Evolutionary conservation across 1,140 invertebrate species (phyloP).

Genomic region (Aphelenchoides fujianensis): DNA sequence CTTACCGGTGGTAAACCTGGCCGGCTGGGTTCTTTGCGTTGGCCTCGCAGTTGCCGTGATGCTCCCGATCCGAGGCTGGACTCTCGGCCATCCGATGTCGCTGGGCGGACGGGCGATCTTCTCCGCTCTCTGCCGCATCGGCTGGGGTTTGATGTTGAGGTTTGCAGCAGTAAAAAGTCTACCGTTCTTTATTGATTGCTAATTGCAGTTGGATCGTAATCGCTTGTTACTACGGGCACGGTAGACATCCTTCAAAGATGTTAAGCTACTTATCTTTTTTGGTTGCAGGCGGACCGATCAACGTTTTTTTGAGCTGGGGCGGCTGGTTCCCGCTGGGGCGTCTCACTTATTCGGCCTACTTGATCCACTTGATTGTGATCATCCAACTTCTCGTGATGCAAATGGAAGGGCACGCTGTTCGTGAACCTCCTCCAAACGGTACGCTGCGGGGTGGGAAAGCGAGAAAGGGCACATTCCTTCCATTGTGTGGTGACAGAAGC

Average conservation of each 20-base stretch:
- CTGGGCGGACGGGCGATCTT: conserved; percentile 29
- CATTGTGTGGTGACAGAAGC: no score
- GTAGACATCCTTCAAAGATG: no score
- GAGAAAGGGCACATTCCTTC: no score
- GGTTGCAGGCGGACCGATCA: conserved; percentile 31
- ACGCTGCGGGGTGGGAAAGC: no score
- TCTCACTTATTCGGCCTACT: conserved; percentile 25
- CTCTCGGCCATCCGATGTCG: conserved; percentile 22
- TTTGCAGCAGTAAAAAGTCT: not conserved
- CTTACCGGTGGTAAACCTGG: not conserved
- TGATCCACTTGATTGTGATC: conserved; percentile 28
- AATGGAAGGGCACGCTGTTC: conserved; percentile 18
- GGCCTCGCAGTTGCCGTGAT: conserved; percentile 12
- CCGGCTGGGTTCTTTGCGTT: not conserved
- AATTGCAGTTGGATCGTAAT: conserved; percentile 33
- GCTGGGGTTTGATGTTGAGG: conserved; percentile 12
- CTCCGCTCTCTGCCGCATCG: conserved; percentile 30
- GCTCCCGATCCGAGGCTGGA: conserved; percentile 28
- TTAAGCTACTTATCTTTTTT: no score
- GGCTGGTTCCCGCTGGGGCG: conserved; percentile 31
- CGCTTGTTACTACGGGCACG: conserved; percentile 35
- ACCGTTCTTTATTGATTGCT: not conserved
- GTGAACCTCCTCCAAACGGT: conserved; percentile 24
- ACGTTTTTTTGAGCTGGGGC: conserved; percentile 29
- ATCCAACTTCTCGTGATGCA: conserved; percentile 7